Evolutionary conservation across 2,888 invertebrate species (phyloP).

Genomic region (Dioctria rufipes): DNA sequence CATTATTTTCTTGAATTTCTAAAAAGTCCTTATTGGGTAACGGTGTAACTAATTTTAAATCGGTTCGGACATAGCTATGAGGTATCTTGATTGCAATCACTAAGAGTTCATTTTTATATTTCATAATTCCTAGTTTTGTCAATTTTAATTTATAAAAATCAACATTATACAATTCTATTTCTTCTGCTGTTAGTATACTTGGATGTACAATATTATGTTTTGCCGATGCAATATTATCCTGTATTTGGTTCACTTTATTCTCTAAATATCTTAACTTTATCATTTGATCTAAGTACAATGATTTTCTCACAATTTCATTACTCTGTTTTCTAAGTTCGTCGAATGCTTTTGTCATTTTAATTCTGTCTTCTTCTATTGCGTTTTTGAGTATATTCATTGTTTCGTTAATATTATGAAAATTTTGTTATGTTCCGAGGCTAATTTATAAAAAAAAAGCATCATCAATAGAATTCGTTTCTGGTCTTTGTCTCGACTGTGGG

Average conservation of each 20-base stretch:
- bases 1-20: conserved; percentile 7
- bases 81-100: conserved; percentile 46
- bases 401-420: conserved; percentile 52
- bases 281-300: conserved; percentile 48
- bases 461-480: conserved; percentile 38
- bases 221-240: conserved; percentile 52
- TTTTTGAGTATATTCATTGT: conserved; percentile 55
- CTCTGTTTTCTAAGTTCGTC: conserved; percentile 34
- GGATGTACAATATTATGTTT: conserved; percentile 50
- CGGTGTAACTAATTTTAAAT: conserved; percentile 35
- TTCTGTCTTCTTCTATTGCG: conserved; percentile 54
- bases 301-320: conserved; percentile 33
- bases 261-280: conserved; percentile 50
- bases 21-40: conserved; percentile 30
- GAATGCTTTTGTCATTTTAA: conserved; percentile 49
- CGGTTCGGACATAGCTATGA: conserved; percentile 3
- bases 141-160: conserved; percentile 51
- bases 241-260: conserved; percentile 47
- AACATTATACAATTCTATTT: conserved; percentile 43
- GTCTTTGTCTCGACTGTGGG: conserved; percentile 17
- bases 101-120: conserved; percentile 34
- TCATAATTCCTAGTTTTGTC: conserved; percentile 40
- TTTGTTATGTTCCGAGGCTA: conserved; percentile 53
- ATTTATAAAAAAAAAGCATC: conserved; percentile 55
- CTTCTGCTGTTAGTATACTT: conserved; percentile 36